phyloP scores from a whole-genome alignment of 2,797 vertebrate species.

The Chrosomus eos region DNA sequence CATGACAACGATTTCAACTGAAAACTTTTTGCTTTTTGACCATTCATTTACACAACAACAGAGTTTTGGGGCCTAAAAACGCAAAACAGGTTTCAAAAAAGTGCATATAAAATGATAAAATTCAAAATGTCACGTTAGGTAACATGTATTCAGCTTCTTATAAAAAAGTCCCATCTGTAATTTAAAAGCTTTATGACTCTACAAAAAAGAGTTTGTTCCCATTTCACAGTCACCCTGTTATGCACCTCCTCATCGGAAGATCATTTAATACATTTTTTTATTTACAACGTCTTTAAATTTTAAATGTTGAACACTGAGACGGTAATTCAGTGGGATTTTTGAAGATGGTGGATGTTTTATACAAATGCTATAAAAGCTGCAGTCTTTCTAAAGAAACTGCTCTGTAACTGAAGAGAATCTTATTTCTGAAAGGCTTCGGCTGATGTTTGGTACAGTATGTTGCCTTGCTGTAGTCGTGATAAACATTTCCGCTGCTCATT shows the following conservation, averaged over 20 bases:
- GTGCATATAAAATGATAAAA: neutral
- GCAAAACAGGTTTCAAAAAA: too few relatives aligned
- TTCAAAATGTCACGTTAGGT: neutral
- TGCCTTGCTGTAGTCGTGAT: neutral
- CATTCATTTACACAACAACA: too few relatives aligned
- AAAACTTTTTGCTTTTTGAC: too few relatives aligned
- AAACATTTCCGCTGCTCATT: neutral
- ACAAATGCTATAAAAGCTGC: slow-evolving; percentile 5
- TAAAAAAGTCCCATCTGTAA: slow-evolving; percentile 25
- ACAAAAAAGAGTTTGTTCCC: neutral
- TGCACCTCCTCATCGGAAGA: neutral
- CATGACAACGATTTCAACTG: too few relatives aligned
- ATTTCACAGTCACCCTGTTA: neutral
- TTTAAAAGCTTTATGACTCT: slow-evolving; percentile 15
- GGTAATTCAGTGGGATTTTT: slow-evolving; percentile 4
- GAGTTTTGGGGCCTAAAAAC: too few relatives aligned
- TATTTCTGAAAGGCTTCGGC: slow-evolving; percentile 6
- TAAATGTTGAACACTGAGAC: neutral
- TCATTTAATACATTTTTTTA: neutral
- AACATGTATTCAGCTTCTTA: neutral
- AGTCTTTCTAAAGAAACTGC: neutral
- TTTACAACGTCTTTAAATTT: neutral
- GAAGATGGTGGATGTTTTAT: slow-evolving; percentile 20
- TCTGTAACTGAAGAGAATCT: neutral
- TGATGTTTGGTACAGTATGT: neutral